Base-by-base conservation (phyloP, 2,888 invertebrate genomes). In the Crepidodera aurea region DNA sequence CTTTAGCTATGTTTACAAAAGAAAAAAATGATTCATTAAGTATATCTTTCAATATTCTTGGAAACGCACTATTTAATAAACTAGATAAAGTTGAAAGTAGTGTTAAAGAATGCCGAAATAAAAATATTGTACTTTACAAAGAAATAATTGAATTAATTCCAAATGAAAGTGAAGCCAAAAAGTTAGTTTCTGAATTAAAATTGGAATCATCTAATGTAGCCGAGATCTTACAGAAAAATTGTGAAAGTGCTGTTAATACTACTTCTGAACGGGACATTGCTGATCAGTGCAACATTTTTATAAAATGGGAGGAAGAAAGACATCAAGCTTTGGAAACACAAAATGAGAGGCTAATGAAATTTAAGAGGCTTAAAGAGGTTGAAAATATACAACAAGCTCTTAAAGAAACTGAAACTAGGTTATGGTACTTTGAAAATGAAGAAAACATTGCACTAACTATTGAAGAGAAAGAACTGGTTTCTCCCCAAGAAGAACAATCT, bases 361-460 rank as follows among this genome's bases (percentile, higher is more conserved):
- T 78, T 27, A 68, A 82, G 64, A 80, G 86, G 55, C 71, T 87
- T 4, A 72, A 81, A 10, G 84, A 87, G 61, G 83, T 91, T 71
- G 84, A 88, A 70, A 77, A 84, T 44, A 83, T 87, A 62, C 87
- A 88, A 73, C 80, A 84, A 51, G 80, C 84, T 40, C 78, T 92
- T 64, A 70, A 82, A 59, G 81, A 84, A 18, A 86, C 85, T 73
- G 92, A 93, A 74, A 83, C 84, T 62, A 84, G 85, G 68, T 76
- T 90, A 53, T 90, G 90, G 90, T 94, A 90, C 86, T 94, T 94
- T 81, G 91, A 93, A 63, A 90, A 91, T 75, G 87, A 91, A 77
- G 91, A 92, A 37, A 79, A 88, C 71, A 86, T 92, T 69, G 90
- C 92, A 72, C 81, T 93, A 44, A 78, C 86, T 77, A 90, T 92